Evolutionary conservation across 2,113 vertebrate genomes (phyloP).

Genomic region (Amblyornis subalaris): DNA sequence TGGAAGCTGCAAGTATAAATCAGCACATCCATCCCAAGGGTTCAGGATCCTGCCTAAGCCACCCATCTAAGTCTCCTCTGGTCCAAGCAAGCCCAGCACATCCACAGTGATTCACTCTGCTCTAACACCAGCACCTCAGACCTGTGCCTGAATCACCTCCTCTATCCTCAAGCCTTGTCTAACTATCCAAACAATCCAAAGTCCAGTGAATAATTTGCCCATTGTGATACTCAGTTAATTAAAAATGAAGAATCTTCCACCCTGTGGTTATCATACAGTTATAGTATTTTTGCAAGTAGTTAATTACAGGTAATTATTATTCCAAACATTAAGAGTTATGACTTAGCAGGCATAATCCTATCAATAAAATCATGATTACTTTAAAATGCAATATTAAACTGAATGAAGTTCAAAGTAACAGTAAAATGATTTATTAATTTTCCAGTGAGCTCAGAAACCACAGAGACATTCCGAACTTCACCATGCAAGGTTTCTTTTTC

Average conservation of each 20-base stretch:
- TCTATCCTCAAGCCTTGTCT: background rate
- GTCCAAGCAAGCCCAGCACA: background rate
- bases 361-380: background rate
- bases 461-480: background rate
- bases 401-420: background rate
- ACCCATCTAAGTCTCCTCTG: background rate
- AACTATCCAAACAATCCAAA: background rate
- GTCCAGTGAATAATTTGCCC: background rate
- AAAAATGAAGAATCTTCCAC: background rate
- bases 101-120: background rate
- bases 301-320: background rate
- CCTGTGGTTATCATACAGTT: background rate
- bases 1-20: background rate
- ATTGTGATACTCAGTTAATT: background rate
- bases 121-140: background rate
- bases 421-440: background rate
- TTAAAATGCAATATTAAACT: background rate
- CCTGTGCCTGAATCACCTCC: background rate
- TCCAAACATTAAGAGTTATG: background rate
- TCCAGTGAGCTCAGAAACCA: constrained; percentile 1
- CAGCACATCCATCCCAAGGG: background rate
- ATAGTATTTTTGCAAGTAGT: background rate
- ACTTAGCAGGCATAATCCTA: background rate
- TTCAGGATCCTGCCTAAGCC: background rate
- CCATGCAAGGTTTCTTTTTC: background rate